phyloP scores from a whole-genome alignment of 2,797 vertebrate genomes.

The Chelon auratus region DNA sequence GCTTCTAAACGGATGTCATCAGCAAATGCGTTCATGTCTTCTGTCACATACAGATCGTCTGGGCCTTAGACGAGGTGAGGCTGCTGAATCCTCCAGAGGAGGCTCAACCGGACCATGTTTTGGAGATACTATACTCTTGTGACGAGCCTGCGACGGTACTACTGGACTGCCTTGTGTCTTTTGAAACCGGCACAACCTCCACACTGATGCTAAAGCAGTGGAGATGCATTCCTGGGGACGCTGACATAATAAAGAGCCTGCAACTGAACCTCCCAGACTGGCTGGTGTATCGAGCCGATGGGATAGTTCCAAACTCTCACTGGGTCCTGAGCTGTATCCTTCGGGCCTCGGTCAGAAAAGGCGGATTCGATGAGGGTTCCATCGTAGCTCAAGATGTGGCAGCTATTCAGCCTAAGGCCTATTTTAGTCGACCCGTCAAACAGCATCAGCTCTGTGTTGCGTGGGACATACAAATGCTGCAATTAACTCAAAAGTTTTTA shows the following conservation, averaged over 20 bases:
- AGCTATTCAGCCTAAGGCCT: slow-evolving; percentile 60
- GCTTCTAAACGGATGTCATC: background rate
- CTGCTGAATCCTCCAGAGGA: slow-evolving; percentile 82
- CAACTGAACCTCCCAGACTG: slow-evolving; percentile 83
- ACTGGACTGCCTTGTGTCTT: slow-evolving; percentile 78
- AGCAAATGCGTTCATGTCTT: slow-evolving; percentile 1
- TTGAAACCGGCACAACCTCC: slow-evolving; percentile 68
- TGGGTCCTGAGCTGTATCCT: slow-evolving; percentile 81
- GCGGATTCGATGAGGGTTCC: slow-evolving; percentile 27
- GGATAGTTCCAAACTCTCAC: slow-evolving; percentile 73
- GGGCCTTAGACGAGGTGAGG: slow-evolving; percentile 62
- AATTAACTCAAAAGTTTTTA: slow-evolving; percentile 42
- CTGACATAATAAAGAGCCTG: slow-evolving; percentile 48
- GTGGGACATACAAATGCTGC: slow-evolving; percentile 77
- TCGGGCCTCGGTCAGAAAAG: slow-evolving; percentile 70
- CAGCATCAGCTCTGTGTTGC: slow-evolving; percentile 72
- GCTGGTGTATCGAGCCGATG: slow-evolving; percentile 85
- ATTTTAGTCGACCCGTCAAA: slow-evolving; percentile 80
- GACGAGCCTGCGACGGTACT: slow-evolving; percentile 67
- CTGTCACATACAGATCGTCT: slow-evolving; percentile 56
- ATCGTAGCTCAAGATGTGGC: slow-evolving; percentile 59
- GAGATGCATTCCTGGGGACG: slow-evolving; percentile 73
- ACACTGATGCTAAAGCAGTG: slow-evolving; percentile 71
- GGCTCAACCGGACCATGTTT: slow-evolving; percentile 56
- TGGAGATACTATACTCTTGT: slow-evolving; percentile 81